Percentiles rank a stretch among this genome's conserved stretches.
Evolutionary conservation across 1,140 invertebrate species (phyloP).

Genomic region (Diachasma alloeum): DNA sequence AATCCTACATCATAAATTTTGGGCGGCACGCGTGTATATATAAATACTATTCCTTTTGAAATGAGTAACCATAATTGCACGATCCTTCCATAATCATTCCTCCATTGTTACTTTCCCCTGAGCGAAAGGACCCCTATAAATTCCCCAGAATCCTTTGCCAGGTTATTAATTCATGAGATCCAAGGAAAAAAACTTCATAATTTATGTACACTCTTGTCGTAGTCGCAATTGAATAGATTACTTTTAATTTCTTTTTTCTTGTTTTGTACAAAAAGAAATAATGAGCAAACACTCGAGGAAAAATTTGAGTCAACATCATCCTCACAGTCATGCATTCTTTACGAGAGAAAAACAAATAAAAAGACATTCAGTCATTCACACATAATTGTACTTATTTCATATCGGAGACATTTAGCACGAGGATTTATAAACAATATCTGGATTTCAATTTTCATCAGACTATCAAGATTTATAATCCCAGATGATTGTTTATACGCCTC

Average conservation of each 20-base stretch:
- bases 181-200: not conserved
- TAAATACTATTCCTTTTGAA: constrained; percentile 13
- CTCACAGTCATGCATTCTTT: not conserved
- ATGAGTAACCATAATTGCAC: constrained; percentile 27
- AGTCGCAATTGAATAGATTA: not conserved
- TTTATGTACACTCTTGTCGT: not conserved
- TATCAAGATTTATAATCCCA: not conserved
- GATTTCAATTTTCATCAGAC: not conserved
- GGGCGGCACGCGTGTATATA: constrained; percentile 25
- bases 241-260: not conserved
- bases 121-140: not conserved
- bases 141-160: not conserved
- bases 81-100: not conserved
- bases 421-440: not conserved
- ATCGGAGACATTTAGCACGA: not conserved
- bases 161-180: not conserved
- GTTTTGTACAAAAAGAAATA: not conserved
- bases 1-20: constrained; percentile 20
- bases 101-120: not conserved
- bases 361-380: not conserved
- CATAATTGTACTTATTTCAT: constrained; percentile 5
- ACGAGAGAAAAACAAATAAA: not conserved
- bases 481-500: not conserved
- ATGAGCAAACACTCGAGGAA: constrained; percentile 3
- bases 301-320: not conserved